Percentiles rank a stretch among this genome's conserved stretches.
Conservation (phyloP, 2,797 vertebrate genomes). For the Onychomys arenicola region DNA sequence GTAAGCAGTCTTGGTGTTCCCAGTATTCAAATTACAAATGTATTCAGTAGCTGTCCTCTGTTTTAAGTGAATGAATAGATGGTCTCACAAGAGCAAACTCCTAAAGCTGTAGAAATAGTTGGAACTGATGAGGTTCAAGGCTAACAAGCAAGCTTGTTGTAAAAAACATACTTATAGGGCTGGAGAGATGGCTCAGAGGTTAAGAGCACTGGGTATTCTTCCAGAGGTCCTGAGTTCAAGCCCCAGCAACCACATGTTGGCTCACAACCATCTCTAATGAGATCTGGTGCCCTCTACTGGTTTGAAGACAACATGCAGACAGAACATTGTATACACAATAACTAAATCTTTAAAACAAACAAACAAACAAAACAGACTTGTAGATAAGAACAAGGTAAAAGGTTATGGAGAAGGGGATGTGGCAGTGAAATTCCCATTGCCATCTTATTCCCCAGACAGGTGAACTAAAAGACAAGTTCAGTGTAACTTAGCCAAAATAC, state of each 20-base stretch:
- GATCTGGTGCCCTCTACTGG: too few relatives aligned
- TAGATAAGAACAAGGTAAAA: slow-evolving; percentile 58
- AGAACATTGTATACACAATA: too few relatives aligned
- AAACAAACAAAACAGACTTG: slow-evolving; percentile 62
- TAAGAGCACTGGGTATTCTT: too few relatives aligned
- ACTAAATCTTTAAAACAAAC: too few relatives aligned
- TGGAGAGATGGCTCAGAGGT: too few relatives aligned
- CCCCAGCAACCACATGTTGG: too few relatives aligned
- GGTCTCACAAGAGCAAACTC: neutral
- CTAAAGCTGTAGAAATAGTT: neutral
- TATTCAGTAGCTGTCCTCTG: slow-evolving; percentile 59
- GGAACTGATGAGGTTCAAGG: slow-evolving; percentile 29
- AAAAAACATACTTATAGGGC: too few relatives aligned
- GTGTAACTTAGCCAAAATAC: slow-evolving; percentile 32
- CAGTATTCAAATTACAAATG: neutral
- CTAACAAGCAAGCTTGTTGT: slow-evolving; percentile 39
- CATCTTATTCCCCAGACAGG: slow-evolving; percentile 23
- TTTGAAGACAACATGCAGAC: too few relatives aligned
- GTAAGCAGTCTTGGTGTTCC: neutral
- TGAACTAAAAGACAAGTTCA: slow-evolving; percentile 46
- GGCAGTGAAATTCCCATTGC: slow-evolving; percentile 8
- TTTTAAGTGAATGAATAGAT: slow-evolving; percentile 53
- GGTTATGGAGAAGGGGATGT: neutral
- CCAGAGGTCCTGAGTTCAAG: too few relatives aligned
- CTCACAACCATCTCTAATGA: too few relatives aligned